Evolutionary conservation across 2,888 invertebrate genomes (phyloP).

Genomic region (Linnaemya vulpina): DNA sequence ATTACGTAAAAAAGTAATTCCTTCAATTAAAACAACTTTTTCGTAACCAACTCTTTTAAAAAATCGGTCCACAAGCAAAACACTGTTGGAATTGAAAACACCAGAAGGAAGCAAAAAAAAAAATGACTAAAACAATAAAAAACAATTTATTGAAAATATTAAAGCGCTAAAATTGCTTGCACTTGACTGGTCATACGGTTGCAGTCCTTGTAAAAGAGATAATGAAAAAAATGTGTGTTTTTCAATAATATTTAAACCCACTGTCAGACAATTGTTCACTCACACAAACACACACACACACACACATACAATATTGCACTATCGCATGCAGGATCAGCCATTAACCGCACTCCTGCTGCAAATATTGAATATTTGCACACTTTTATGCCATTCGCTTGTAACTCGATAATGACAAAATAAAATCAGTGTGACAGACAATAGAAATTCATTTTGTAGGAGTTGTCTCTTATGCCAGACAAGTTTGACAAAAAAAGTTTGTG

Average conservation of each 20-base stretch:
- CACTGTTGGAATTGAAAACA: constrained; percentile 29
- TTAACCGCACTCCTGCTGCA: constrained; percentile 65
- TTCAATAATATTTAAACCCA: constrained; percentile 15
- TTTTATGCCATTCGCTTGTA: constrained; percentile 61
- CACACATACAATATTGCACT: constrained; percentile 18
- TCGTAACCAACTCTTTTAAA: too few species aligned
- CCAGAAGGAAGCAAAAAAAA: background rate
- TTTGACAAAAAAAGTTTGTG: background rate
- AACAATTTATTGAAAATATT: constrained; percentile 35
- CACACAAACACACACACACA: constrained; percentile 3
- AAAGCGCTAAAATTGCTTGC: constrained; percentile 62
- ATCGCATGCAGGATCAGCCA: constrained; percentile 41
- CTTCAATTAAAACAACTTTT: too few species aligned
- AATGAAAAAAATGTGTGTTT: constrained; percentile 26
- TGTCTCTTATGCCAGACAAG: constrained; percentile 62
- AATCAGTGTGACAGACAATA: constrained; percentile 6
- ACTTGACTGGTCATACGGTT: constrained; percentile 59
- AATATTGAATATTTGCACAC: constrained; percentile 55
- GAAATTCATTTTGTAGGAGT: constrained; percentile 23
- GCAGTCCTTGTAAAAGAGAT: constrained; percentile 54
- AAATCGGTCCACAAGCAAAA: background rate
- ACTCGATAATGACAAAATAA: constrained; percentile 56
- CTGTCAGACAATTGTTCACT: too few species aligned
- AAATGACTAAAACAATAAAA: background rate
- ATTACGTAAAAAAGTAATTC: too few species aligned